phyloP scores from a whole-genome alignment of 2,113 vertebrate genomes.

The Uria aalge region DNA sequence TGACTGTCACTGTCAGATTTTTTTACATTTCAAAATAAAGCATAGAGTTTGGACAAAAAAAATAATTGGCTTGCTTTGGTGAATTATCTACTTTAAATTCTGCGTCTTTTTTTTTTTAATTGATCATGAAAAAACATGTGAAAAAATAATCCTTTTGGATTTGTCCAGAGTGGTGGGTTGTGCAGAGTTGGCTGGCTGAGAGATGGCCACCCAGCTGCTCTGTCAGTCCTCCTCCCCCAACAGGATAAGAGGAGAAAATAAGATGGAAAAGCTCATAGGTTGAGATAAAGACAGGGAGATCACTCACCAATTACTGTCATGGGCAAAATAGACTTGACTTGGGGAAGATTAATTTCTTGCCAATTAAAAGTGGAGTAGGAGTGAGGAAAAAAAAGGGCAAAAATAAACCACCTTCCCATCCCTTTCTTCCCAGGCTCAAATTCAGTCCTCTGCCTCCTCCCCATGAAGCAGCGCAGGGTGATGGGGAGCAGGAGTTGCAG shows the following conservation, averaged over 20 bases:
- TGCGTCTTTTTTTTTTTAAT: neutral
- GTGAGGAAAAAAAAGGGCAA: neutral
- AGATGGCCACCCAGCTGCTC: neutral
- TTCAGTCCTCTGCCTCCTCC: neutral
- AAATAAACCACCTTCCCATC: neutral
- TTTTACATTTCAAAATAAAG: neutral
- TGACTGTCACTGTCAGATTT: neutral
- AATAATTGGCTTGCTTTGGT: neutral
- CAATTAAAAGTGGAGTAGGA: neutral
- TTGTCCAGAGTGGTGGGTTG: neutral
- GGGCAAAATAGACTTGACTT: neutral
- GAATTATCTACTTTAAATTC: neutral
- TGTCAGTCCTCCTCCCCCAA: neutral
- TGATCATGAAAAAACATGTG: neutral
- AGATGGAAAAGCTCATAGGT: neutral
- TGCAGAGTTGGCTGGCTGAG: neutral
- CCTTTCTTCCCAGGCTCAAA: neutral
- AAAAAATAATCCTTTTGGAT: neutral
- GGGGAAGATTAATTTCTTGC: neutral
- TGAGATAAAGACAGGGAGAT: neutral
- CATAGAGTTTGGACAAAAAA: neutral
- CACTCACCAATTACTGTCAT: neutral
- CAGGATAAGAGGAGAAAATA: neutral
- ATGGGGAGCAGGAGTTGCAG: neutral
- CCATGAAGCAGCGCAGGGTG: accelerated